A percentile compares a stretch with the other conserved stretches of the same genome.
These are phyloP conservation scores for Galerucella pusilla DNA, from an alignment of 2,888 invertebrate species.

Conservation along the genomic window DNA sequence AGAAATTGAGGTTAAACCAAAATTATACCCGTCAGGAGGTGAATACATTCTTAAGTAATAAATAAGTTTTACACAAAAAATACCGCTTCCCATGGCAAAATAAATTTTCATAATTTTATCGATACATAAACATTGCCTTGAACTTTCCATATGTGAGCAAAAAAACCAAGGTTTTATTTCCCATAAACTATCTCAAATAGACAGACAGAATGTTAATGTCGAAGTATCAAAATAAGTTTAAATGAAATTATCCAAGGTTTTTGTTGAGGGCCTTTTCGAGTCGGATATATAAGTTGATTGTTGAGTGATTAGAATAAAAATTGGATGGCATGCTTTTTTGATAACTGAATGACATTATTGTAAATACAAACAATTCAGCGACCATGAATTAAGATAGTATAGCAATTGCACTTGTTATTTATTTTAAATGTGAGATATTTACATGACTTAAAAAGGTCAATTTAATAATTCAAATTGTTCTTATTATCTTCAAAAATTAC, in stretches of 20 bases:
- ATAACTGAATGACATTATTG: conserved; percentile 3
- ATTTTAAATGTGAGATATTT: background rate
- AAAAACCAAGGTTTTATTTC: conserved; percentile 19
- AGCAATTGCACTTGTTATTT: background rate
- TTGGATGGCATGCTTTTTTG: background rate
- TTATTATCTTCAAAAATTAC: background rate
- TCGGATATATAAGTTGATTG: background rate
- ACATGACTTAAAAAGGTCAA: background rate
- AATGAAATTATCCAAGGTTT: conserved; percentile 1
- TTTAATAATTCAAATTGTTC: background rate
- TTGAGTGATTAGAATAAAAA: conserved; percentile 16
- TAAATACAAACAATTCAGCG: background rate
- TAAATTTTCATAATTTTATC: conserved; percentile 25
- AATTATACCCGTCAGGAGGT: background rate
- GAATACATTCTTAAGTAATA: background rate
- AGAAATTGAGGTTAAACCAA: conserved; percentile 22
- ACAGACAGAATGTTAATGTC: conserved; percentile 22
- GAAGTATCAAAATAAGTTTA: conserved; percentile 15
- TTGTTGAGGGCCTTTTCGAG: conserved; percentile 12
- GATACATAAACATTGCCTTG: conserved; percentile 17
- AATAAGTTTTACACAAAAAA: conserved; percentile 7
- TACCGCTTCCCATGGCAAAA: conserved; percentile 17
- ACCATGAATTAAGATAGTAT: conserved; percentile 1
- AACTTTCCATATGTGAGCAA: conserved; percentile 16
- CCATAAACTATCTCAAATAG: conserved; percentile 22